Evolutionary conservation across 2,797 vertebrate genomes (phyloP).

Genomic region (Delichon dasypus): DNA sequence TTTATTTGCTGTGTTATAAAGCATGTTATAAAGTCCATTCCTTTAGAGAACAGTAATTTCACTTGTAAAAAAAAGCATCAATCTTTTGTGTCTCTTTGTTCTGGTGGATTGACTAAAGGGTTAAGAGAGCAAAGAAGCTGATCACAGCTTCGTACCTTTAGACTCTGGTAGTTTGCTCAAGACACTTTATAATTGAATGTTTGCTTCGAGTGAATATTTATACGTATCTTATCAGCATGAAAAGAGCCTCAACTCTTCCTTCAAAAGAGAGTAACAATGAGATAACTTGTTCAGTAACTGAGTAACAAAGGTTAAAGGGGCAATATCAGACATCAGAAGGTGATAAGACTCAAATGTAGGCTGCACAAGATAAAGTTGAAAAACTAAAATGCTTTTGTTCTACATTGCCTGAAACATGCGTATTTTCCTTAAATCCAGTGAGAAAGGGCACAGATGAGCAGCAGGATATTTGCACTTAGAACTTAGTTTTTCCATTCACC

Average conservation of each 20-base stretch:
- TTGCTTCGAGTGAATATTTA: constrained; percentile 69
- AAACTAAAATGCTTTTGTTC: constrained; percentile 28
- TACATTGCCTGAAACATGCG: constrained; percentile 7
- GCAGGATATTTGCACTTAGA: background rate
- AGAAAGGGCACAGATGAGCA: background rate
- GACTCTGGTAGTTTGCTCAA: constrained; percentile 58
- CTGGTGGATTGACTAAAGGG: constrained; percentile 37
- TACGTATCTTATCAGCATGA: constrained; percentile 77
- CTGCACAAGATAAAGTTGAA: constrained; percentile 34
- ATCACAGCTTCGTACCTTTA: constrained; percentile 42
- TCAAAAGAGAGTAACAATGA: constrained; percentile 62
- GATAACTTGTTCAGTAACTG: constrained; percentile 59
- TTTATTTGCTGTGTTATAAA: constrained; percentile 41
- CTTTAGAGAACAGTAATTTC: background rate
- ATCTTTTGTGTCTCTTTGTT: background rate
- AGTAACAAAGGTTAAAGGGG: constrained; percentile 66
- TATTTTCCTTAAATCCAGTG: constrained; percentile 9
- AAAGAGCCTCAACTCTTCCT: constrained; percentile 74
- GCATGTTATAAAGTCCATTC: background rate
- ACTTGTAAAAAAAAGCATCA: background rate
- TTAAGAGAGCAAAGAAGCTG: constrained; percentile 39
- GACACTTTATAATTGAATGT: constrained; percentile 60
- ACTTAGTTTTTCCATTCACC: background rate
- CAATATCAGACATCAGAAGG: constrained; percentile 51
- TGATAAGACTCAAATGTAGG: constrained; percentile 63